Conservation (phyloP, 1,140 invertebrate genomes). For the Leptinotarsa texana region DNA sequence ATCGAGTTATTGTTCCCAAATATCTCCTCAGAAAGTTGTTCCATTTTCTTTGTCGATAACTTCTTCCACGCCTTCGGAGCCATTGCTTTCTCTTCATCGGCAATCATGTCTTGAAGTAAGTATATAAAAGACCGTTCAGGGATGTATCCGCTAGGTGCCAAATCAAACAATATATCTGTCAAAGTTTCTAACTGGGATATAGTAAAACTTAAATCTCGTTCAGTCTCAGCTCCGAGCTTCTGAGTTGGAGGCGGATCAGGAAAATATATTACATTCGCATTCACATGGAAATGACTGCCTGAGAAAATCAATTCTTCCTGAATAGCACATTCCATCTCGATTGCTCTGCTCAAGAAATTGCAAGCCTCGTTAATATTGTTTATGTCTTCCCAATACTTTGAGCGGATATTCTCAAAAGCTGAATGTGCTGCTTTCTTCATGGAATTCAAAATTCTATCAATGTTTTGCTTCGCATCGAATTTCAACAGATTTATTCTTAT, state of each 20-base stretch:
- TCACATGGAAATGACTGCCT: slow-evolving; percentile 38
- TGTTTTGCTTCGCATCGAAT: slow-evolving; percentile 55
- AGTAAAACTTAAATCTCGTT: slow-evolving; percentile 56
- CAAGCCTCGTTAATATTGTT: slow-evolving; percentile 60
- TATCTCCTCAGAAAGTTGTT: slow-evolving; percentile 55
- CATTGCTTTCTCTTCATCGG: slow-evolving; percentile 57
- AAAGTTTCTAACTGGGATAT: slow-evolving; percentile 59
- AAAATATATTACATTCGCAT: slow-evolving; percentile 35
- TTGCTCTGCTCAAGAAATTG: slow-evolving; percentile 60
- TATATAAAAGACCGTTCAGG: slow-evolving; percentile 60
- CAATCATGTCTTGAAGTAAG: slow-evolving; percentile 62
- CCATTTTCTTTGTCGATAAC: slow-evolving; percentile 57
- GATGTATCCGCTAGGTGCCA: slow-evolving; percentile 60
- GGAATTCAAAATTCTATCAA: slow-evolving; percentile 56
- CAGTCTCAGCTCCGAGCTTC: not conserved
- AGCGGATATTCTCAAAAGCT: slow-evolving; percentile 57
- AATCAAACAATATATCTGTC: slow-evolving; percentile 57
- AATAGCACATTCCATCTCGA: slow-evolving; percentile 56
- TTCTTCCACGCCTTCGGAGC: slow-evolving; percentile 58
- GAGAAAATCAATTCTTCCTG: slow-evolving; percentile 45
- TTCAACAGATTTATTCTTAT: slow-evolving; percentile 56
- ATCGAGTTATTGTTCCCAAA: slow-evolving; percentile 60
- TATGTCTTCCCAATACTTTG: slow-evolving; percentile 59
- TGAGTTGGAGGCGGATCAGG: slow-evolving; percentile 36
- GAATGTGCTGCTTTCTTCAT: slow-evolving; percentile 56